Evolutionary conservation across 2,888 invertebrate species (phyloP), one percentile per base, ranked within the genome.

Genomic region (Palloptera scutellata): DNA sequence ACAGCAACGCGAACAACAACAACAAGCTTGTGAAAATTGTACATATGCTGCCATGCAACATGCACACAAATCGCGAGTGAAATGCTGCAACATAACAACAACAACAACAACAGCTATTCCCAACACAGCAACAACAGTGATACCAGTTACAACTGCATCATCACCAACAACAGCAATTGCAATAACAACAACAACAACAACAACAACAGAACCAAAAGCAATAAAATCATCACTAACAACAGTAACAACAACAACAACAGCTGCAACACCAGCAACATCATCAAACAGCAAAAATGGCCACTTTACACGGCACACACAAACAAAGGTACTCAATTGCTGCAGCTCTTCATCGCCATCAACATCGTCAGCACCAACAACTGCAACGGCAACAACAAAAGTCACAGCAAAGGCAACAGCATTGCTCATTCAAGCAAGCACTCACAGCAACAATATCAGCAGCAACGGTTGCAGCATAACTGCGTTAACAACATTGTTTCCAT

Each of bases 401-500:
- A 30, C 63, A 15, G 45, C 68, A 1, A 43, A 69, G 40, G 53
- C 60, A 51, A 48, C 60, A 6, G 54, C 64, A 57, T 64, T 71
- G 54, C 58, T 73, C 43, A 66, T 64, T 57, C 45, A 60, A 43
- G 19, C 64, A 45, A 40, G 42, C 63, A 15, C 52, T 66, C 0
- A 43, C 70, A 43, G 53, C 60, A 51, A 43, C 60, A 6, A 54
- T 62, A 57, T 63, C 71, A 57, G 59, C 73, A 53, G 66, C 66
- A 57, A 43, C 53, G 30, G 19, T 59, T 40, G 45, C 52, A 64
- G 45, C 72, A 71, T 20, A 17, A 62, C 51, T 72, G 66, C 73
- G 67, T 68, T 76, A 63, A 64, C 70, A 59, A 67, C 69, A 57
- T 64, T 77, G 68, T 73, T 77, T 74, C 69, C 75, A 75, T 64